A percentile compares a stretch with the other conserved stretches of the same genome.
These are phyloP conservation scores for Patella pellucida DNA, from an alignment of 2,888 invertebrate genomes.

Conservation along the genomic window DNA sequence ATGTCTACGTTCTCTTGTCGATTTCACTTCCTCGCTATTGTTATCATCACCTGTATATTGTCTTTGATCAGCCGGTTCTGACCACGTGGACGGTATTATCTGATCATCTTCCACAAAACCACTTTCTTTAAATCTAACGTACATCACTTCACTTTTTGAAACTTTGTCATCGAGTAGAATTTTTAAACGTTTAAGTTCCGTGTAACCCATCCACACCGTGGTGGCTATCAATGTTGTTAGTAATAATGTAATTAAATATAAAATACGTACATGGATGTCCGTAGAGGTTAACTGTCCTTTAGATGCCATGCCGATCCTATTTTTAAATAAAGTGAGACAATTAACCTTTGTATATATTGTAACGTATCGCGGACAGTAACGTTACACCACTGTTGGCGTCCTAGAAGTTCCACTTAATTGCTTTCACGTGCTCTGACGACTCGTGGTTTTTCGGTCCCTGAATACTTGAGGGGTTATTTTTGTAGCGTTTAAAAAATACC, in stretches of 20 bases:
- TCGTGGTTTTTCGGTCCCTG: no score
- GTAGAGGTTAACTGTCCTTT: neutral
- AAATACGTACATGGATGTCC: constrained; percentile 14
- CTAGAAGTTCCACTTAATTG: no score
- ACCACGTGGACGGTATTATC: constrained; percentile 6
- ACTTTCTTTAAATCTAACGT: constrained; percentile 8
- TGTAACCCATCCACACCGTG: constrained; percentile 13
- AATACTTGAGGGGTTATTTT: no score
- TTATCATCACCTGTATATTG: no score
- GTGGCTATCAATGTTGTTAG: constrained; percentile 13
- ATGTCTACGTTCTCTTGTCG: constrained; percentile 1
- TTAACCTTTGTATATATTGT: no score
- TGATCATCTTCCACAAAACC: constrained; percentile 5
- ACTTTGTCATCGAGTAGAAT: constrained; percentile 13
- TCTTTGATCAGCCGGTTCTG: no score
- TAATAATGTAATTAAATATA: constrained; percentile 16
- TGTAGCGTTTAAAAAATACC: no score
- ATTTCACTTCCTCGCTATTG: neutral
- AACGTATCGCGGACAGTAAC: no score
- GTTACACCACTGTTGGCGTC: no score
- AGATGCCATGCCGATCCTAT: neutral
- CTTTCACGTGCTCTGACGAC: no score
- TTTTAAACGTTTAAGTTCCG: constrained; percentile 18
- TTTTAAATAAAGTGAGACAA: no score
- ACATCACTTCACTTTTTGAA: constrained; percentile 11